Percentiles rank a stretch among this genome's conserved stretches.
phyloP scores from a whole-genome alignment of 92 coral and sea anemone species.

The Phenganax marumi region DNA sequence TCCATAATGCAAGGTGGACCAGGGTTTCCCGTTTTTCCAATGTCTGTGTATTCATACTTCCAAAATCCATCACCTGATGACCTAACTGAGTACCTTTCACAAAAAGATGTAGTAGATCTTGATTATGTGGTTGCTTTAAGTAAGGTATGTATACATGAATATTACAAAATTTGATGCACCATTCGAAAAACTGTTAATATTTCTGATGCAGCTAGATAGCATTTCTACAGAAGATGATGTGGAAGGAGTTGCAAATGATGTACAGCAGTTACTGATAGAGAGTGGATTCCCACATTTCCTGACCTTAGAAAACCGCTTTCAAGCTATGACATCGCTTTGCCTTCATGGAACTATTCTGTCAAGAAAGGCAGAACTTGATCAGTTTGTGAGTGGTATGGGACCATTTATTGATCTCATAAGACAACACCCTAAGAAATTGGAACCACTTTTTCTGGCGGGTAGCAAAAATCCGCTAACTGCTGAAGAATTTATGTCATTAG shows the following conservation, averaged over 20 bases:
- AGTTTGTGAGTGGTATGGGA: constrained; percentile 24
- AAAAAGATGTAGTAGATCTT: constrained; percentile 8
- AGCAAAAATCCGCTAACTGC: constrained; percentile 2
- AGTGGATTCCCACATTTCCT: not conserved
- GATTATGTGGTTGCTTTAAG: not conserved
- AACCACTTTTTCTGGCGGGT: constrained; percentile 22
- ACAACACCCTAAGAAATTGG: constrained; percentile 15
- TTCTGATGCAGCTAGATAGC: not conserved
- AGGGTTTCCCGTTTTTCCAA: constrained; percentile 8
- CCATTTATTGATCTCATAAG: not conserved
- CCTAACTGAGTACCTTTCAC: not conserved
- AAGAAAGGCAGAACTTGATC: constrained; percentile 41
- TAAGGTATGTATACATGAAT: not conserved
- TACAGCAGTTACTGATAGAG: not conserved
- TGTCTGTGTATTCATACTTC: not conserved
- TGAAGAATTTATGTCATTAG: constrained; percentile 16
- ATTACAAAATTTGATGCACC: not conserved
- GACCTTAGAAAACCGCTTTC: too few species aligned
- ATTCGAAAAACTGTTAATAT: not conserved
- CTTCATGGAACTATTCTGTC: constrained; percentile 7
- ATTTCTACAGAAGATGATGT: constrained; percentile 2
- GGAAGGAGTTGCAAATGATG: not conserved
- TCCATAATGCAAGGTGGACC: constrained; percentile 15
- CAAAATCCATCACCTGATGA: not conserved
- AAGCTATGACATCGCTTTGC: not conserved